Conservation (phyloP, 1,140 invertebrate species). For the Planococcus citri region DNA sequence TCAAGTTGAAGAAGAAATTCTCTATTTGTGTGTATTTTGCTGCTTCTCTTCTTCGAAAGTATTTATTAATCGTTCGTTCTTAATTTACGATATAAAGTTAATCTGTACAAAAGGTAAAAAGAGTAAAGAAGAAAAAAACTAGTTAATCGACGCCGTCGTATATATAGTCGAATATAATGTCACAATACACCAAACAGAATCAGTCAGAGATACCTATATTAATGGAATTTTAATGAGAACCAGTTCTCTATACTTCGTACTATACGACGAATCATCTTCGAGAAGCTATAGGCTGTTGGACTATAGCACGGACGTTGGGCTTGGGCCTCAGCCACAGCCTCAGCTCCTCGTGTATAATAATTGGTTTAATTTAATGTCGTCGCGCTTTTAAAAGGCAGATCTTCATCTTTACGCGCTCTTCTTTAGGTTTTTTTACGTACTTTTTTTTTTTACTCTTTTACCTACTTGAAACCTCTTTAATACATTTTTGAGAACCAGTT, state of each 20-base stretch:
- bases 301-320: too few species aligned
- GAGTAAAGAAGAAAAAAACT: too few species aligned
- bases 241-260: background rate
- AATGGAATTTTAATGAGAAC: slow-evolving; percentile 7
- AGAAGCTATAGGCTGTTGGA: too few species aligned
- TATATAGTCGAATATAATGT: background rate
- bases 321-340: too few species aligned
- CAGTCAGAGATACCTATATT: background rate
- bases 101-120: background rate
- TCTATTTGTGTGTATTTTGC: background rate
- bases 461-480: background rate
- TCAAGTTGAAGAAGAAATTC: background rate
- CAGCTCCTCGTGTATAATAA: background rate
- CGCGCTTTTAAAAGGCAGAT: background rate
- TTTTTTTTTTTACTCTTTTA: background rate
- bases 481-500: background rate
- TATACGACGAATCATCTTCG: background rate
- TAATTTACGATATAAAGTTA: slow-evolving; percentile 8
- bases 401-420: background rate
- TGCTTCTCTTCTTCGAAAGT: background rate
- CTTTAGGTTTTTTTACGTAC: too few species aligned
- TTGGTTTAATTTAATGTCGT: slow-evolving; percentile 7
- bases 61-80: background rate
- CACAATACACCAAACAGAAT: background rate
- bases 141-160: slow-evolving; percentile 5